phyloP scores from a whole-genome alignment of 1,140 invertebrate genomes.

The Battus philenor region DNA sequence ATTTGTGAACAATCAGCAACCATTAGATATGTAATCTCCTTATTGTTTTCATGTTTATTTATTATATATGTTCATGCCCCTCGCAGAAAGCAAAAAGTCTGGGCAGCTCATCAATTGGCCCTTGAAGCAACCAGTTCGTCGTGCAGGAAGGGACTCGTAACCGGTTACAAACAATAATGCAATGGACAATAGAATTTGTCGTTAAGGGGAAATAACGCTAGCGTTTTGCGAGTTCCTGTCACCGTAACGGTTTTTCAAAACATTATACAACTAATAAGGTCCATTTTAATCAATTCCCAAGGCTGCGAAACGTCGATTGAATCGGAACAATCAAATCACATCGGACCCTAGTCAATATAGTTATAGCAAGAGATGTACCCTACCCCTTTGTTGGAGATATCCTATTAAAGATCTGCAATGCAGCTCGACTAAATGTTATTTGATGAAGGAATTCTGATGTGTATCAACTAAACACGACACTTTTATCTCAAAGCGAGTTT shows the following conservation, averaged over 20 bases:
- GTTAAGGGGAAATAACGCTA: conserved; percentile 50
- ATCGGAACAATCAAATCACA: conserved; percentile 42
- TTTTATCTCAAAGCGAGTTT: conserved; percentile 31
- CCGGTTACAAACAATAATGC: conserved; percentile 46
- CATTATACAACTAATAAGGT: conserved; percentile 38
- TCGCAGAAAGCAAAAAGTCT: no score
- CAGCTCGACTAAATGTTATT: conserved; percentile 21
- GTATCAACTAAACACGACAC: conserved; percentile 36
- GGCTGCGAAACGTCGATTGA: conserved; percentile 37
- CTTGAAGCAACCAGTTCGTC: conserved; percentile 6
- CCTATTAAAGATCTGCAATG: conserved; percentile 21
- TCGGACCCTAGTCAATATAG: conserved; percentile 50
- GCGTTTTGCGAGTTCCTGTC: conserved; percentile 18
- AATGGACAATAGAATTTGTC: conserved; percentile 40
- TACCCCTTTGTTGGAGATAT: conserved; percentile 24
- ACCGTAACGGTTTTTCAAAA: conserved; percentile 36
- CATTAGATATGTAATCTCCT: no score
- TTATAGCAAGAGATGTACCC: conserved; percentile 38
- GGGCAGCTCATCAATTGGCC: no score
- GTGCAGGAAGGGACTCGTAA: conserved; percentile 33
- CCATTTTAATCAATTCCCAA: conserved; percentile 37
- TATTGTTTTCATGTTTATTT: no score
- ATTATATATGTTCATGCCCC: no score
- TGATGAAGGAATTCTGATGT: conserved; percentile 26
- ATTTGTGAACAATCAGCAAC: no score